Evolutionary conservation across 2,113 vertebrate genomes (phyloP).

Genomic region (Scophthalmus maximus): DNA sequence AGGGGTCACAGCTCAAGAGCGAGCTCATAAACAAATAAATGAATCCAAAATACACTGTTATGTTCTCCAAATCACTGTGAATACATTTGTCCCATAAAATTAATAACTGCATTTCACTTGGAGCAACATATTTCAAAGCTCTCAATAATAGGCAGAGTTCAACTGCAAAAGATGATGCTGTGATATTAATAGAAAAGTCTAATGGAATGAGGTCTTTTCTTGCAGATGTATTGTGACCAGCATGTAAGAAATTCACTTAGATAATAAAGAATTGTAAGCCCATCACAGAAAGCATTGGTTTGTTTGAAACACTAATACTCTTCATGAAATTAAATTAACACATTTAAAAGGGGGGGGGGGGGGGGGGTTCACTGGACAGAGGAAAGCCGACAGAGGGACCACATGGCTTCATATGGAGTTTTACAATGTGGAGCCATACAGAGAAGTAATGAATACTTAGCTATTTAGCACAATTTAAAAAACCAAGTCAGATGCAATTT

Average conservation of each 20-base stretch:
- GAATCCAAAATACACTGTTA: not conserved
- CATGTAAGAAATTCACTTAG: too few species aligned
- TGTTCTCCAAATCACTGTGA: not conserved
- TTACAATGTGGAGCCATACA: not conserved
- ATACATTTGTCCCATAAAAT: not conserved
- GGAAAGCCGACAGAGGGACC: not conserved
- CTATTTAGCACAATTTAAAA: slow-evolving; percentile 24
- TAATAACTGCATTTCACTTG: not conserved
- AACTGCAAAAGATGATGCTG: not conserved
- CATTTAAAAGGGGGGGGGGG: too few species aligned
- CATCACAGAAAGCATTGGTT: too few species aligned
- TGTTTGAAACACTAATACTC: too few species aligned
- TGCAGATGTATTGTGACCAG: too few species aligned
- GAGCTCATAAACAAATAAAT: not conserved
- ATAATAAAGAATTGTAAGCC: too few species aligned
- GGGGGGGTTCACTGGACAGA: too few species aligned
- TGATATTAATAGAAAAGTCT: too few species aligned
- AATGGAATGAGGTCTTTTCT: too few species aligned
- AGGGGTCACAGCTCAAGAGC: not conserved
- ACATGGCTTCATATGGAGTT: not conserved
- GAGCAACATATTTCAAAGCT: not conserved
- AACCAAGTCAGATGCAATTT: slow-evolving; percentile 32
- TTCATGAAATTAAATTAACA: too few species aligned
- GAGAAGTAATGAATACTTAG: not conserved
- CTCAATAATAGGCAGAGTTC: not conserved